phyloP scores from a whole-genome alignment of 2,113 vertebrate genomes.

The Balaenoptera acutorostrata region DNA sequence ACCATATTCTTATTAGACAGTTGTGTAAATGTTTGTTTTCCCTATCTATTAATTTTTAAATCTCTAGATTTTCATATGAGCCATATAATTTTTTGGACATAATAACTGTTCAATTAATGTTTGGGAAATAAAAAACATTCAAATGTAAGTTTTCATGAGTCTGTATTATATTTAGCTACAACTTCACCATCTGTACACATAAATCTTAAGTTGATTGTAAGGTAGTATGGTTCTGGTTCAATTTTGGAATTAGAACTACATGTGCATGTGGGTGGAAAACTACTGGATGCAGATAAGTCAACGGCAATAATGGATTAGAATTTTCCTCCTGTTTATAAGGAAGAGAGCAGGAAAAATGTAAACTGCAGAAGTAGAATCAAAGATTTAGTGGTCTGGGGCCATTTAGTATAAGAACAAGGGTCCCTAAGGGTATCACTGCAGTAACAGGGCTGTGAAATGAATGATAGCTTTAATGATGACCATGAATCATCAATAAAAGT shows the following conservation, averaged over 20 bases:
- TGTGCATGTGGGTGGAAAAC: background rate
- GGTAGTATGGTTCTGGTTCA: background rate
- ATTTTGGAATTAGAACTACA: background rate
- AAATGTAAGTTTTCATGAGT: background rate
- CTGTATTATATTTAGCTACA: background rate
- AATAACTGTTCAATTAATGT: background rate
- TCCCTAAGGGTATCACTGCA: slow-evolving; percentile 4
- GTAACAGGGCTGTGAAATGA: slow-evolving; percentile 22
- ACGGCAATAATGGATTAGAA: background rate
- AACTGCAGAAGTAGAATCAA: background rate
- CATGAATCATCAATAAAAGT: slow-evolving; percentile 32
- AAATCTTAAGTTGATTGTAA: slow-evolving; percentile 4
- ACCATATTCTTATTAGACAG: background rate
- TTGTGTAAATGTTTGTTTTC: background rate
- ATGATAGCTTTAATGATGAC: slow-evolving; percentile 6
- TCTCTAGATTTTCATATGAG: background rate
- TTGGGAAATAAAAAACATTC: background rate
- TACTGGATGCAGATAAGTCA: background rate
- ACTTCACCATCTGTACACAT: background rate
- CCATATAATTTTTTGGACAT: background rate
- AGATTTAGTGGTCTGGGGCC: background rate
- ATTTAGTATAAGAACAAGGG: background rate
- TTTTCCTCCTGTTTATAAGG: background rate
- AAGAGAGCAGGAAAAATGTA: background rate
- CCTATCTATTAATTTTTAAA: background rate